Evolutionary conservation across 2,888 invertebrate species (phyloP).

Genomic region (Tipula confusa): DNA sequence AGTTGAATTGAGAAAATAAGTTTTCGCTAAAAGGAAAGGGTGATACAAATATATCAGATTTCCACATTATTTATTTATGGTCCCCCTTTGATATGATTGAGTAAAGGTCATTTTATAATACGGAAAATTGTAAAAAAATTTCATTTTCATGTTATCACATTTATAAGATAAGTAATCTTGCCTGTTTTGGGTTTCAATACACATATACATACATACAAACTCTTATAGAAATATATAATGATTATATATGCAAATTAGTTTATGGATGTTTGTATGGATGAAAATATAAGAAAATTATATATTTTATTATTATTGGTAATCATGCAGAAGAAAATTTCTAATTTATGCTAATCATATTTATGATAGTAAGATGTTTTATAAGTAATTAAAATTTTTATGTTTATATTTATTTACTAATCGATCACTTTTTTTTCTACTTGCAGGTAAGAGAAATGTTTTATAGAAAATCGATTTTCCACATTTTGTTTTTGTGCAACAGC

Average conservation of each 20-base stretch:
- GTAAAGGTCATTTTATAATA: neutral
- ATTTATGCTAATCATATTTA: constrained; percentile 3
- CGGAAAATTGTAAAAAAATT: neutral
- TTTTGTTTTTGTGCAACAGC: no score
- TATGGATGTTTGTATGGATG: neutral
- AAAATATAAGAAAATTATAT: neutral
- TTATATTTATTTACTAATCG: neutral
- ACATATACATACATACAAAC: neutral
- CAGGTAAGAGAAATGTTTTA: neutral
- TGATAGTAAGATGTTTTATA: neutral
- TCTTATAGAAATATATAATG: neutral
- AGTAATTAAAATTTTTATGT: constrained; percentile 3
- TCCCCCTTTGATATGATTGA: neutral
- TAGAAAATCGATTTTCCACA: neutral
- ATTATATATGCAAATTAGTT: neutral
- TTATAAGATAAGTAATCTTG: neutral
- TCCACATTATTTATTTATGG: neutral
- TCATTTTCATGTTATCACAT: neutral
- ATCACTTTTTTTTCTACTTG: neutral
- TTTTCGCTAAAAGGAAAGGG: neutral
- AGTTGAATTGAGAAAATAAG: neutral
- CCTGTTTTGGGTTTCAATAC: neutral
- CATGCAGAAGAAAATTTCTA: constrained; percentile 20
- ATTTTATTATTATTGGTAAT: neutral
- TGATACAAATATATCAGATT: no score